Evolutionary conservation across 2,113 vertebrate genomes (phyloP), one percentile per base, ranked within the genome.

Genomic region (Cebus imitator): DNA sequence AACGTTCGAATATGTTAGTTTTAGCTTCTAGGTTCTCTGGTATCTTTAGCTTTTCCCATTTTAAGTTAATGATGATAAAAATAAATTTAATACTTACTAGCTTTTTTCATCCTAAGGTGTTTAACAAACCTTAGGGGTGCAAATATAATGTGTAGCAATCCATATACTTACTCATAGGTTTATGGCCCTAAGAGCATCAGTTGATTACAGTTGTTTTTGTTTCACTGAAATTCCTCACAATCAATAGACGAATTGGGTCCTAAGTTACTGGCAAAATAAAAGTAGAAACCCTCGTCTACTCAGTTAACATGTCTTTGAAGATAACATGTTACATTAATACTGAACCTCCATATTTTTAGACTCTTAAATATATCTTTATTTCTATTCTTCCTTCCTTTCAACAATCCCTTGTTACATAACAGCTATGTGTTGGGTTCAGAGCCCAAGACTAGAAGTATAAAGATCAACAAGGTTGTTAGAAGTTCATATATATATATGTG

Each of bases 31-130:
- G 23, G 20, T 95, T 95, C 8, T 66, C 37, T 93, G 45, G 30
- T 90, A 30, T 81, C 30, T 96, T 96, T 87, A 90, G 35, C 40
- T 93, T 87, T 93, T 85, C 84, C 37, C 8, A 92, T 78, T 95
- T 97, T 83, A 95, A 87, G n/a, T 95, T 94, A 96, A 95, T 95
- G 88, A 72, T 87, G 58, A 88, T 80, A 97, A 97, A 94, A 95
- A 58, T 92, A 94, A 94, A 96, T 85, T 61, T 95, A 32, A 40
- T 72, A 76, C 94, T 97, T 91, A 75, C 76, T 91, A 93, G 35
- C 61, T 88, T 90, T 96, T 85, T 95, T 94, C 35, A 96, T 92
- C 32, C 4, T 84, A 83, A 95, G 20, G 18, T 95, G 9, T 96
- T 96, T 93, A 73, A 86, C 21, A 82, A 86, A 93, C 48, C 61